Conservation (phyloP, 2,888 invertebrate species). For the Lordiphosa fenestrarum region DNA sequence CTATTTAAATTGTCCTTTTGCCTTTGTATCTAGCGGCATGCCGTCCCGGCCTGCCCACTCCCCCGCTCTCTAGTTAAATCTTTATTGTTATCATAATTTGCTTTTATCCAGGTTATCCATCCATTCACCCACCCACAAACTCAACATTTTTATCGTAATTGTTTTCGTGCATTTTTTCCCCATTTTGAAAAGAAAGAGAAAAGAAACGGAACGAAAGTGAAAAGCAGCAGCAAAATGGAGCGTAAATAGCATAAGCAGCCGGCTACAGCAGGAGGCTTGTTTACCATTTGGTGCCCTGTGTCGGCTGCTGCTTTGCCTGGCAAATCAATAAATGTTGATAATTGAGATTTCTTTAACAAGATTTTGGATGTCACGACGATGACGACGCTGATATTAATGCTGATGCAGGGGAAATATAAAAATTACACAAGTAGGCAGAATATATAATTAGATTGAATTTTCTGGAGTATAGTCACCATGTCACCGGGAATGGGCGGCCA, state of each 20-base stretch:
- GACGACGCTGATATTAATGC: neutral
- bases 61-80: conserved; percentile 66
- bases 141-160: conserved; percentile 70
- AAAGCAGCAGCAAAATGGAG: conserved; percentile 64
- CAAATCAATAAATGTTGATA: conserved; percentile 75
- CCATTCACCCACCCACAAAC: conserved; percentile 20
- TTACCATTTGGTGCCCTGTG: conserved; percentile 18
- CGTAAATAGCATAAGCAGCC: conserved; percentile 65
- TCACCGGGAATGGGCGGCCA: conserved; percentile 14
- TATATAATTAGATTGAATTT: conserved; percentile 70
- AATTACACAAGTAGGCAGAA: conserved; percentile 58
- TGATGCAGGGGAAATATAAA: conserved; percentile 45
- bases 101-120: conserved; percentile 62
- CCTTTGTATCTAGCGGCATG: conserved; percentile 59
- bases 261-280: conserved; percentile 17
- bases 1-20: conserved; percentile 66
- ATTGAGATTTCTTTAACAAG: conserved; percentile 74
- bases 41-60: conserved; percentile 47
- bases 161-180: conserved; percentile 67
- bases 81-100: conserved; percentile 76
- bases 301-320: conserved; percentile 16
- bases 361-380: conserved; percentile 60
- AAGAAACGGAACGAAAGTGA: conserved; percentile 27
- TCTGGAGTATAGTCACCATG: conserved; percentile 4
- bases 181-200: conserved; percentile 3